Percentiles rank a stretch among this genome's conserved stretches.
Conservation (phyloP, 2,797 vertebrate genomes). For the Takifugu rubripes region DNA sequence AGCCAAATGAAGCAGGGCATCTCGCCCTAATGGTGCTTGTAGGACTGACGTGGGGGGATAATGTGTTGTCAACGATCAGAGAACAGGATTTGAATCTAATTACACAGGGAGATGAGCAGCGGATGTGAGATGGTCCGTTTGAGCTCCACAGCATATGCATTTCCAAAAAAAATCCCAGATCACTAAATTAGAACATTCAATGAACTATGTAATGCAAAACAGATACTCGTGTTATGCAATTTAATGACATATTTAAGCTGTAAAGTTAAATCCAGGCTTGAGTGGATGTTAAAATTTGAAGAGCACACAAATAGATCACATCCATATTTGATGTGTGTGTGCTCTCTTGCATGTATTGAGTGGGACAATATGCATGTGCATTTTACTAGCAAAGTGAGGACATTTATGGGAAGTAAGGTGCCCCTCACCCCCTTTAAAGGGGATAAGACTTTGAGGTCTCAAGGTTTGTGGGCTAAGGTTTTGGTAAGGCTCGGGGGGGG, state of each 20-base stretch:
- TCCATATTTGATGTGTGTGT: not conserved
- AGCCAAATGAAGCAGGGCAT: conserved; percentile 59
- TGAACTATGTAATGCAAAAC: conserved; percentile 34
- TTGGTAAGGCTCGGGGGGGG: not conserved
- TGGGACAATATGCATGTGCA: too few species aligned
- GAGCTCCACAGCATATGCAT: conserved; percentile 25
- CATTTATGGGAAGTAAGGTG: too few species aligned
- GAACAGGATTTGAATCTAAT: conserved; percentile 63
- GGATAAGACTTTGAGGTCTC: not conserved
- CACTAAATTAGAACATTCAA: conserved; percentile 38
- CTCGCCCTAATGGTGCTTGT: conserved; percentile 63
- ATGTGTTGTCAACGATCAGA: conserved; percentile 67
- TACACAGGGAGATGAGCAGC: conserved; percentile 42
- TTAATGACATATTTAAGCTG: conserved; percentile 23
- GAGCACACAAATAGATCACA: conserved; percentile 7
- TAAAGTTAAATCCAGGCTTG: conserved; percentile 33
- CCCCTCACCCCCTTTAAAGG: too few species aligned
- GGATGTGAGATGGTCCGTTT: conserved; percentile 32
- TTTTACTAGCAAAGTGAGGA: too few species aligned
- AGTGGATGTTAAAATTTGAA: conserved; percentile 23
- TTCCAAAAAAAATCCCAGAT: conserved; percentile 15
- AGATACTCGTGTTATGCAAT: conserved; percentile 20
- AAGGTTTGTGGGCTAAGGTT: not conserved
- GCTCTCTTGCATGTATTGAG: too few species aligned
- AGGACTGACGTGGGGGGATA: conserved; percentile 59